Conservation (phyloP, 2,797 vertebrate genomes). For the Neosilurus mollespiculum region DNA sequence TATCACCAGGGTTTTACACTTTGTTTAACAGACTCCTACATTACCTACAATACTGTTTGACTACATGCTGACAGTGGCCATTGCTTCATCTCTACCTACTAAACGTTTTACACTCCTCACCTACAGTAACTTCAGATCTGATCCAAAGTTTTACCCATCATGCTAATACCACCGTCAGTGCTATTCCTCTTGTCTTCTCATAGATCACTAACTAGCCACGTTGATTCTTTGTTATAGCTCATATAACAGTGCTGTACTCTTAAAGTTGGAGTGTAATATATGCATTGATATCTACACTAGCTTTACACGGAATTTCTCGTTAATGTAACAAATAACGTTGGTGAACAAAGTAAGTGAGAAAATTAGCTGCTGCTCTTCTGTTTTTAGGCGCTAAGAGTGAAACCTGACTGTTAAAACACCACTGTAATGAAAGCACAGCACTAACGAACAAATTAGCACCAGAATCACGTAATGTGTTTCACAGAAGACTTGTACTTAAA, state of each 20-base stretch:
- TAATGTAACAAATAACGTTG: neutral
- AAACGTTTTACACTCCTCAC: neutral
- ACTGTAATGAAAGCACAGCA: neutral
- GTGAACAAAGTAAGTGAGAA: neutral
- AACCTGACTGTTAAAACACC: neutral
- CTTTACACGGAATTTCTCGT: neutral
- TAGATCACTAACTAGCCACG: neutral
- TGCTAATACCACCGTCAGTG: neutral
- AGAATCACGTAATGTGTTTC: neutral
- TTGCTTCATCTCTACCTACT: neutral
- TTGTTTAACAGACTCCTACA: neutral
- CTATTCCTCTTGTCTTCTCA: neutral
- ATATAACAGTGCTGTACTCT: neutral
- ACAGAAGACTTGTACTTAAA: neutral
- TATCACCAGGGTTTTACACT: neutral
- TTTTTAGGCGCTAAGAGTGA: neutral
- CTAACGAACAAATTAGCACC: neutral
- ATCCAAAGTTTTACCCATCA: neutral
- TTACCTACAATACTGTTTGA: neutral
- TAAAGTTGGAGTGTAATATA: neutral
- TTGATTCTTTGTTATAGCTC: neutral
- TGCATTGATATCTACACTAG: neutral
- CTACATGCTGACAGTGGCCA: neutral
- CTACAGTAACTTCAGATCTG: neutral
- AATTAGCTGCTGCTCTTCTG: neutral